Conservation (phyloP, 2,888 invertebrate genomes). For the Ormyrus thymus region DNA sequence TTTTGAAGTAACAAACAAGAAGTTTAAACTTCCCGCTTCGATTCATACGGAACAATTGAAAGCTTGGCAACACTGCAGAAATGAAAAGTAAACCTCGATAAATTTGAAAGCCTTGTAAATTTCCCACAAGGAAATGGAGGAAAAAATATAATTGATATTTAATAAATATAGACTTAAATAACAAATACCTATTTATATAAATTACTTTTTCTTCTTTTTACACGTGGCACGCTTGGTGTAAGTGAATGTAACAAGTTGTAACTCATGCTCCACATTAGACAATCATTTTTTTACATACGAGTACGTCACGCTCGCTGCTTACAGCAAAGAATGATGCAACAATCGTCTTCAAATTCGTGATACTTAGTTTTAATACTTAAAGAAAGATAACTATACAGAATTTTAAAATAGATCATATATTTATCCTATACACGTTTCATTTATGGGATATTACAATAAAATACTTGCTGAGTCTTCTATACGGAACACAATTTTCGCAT, state of each 20-base stretch:
- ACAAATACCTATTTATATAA: constrained; percentile 11
- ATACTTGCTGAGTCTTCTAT: constrained; percentile 36
- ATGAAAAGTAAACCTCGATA: constrained; percentile 19
- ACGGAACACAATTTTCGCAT: constrained; percentile 38
- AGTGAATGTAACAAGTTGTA: constrained; percentile 41
- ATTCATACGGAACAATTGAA: not conserved
- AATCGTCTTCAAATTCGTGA: constrained; percentile 35
- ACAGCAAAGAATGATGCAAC: constrained; percentile 47
- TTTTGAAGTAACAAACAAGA: not conserved
- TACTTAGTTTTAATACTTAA: constrained; percentile 1
- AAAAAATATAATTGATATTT: not conserved
- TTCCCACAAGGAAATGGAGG: constrained; percentile 14
- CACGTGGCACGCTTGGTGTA: not conserved
- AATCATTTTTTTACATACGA: constrained; percentile 36
- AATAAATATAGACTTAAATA: not conserved
- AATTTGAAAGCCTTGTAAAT: constrained; percentile 28
- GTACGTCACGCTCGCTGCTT: constrained; percentile 26
- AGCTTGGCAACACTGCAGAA: constrained; percentile 42
- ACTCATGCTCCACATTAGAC: constrained; percentile 30
- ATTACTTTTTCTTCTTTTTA: too few relatives aligned
- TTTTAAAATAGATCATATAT: constrained; percentile 45
- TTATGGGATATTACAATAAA: constrained; percentile 45
- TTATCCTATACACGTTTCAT: constrained; percentile 36
- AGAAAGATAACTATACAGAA: constrained; percentile 25
- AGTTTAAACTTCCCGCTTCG: constrained; percentile 40